phyloP scores from a whole-genome alignment of 2,113 vertebrate genomes.

The Sminthopsis crassicaudata region DNA sequence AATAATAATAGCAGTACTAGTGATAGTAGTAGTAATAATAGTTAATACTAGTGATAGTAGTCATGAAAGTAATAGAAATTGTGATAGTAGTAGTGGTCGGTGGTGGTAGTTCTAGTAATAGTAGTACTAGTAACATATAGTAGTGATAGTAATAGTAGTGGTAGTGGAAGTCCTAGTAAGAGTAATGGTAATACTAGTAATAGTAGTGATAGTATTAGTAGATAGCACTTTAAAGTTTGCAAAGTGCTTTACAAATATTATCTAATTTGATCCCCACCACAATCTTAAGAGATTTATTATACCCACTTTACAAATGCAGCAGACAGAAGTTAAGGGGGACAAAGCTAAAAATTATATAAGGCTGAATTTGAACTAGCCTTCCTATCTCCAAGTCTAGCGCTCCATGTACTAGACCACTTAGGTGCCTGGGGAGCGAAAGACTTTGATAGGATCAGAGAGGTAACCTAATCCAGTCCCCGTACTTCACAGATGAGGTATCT shows the following conservation, averaged over 20 bases:
- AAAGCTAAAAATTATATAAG: background rate
- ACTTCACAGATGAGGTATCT: background rate
- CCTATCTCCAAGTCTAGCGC: background rate
- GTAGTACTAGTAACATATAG: no score
- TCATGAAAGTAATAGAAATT: background rate
- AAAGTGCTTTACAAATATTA: background rate
- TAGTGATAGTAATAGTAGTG: background rate
- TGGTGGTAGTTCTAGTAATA: no score
- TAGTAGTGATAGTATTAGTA: background rate
- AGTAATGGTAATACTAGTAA: background rate
- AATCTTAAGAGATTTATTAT: background rate
- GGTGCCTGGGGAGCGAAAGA: background rate
- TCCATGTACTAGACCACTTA: background rate
- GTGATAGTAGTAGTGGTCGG: background rate
- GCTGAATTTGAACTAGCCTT: background rate
- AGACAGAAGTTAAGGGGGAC: background rate
- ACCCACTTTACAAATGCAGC: background rate
- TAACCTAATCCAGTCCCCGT: background rate
- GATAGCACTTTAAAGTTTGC: background rate
- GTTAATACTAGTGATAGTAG: background rate
- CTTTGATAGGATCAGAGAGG: background rate
- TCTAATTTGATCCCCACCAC: background rate
- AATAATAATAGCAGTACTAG: background rate
- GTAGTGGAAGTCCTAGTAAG: background rate
- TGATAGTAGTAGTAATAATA: background rate